Percentiles rank a stretch among this genome's conserved stretches.
Conservation (phyloP, 2,888 invertebrate species). For the Callyntrura guangdongensis region DNA sequence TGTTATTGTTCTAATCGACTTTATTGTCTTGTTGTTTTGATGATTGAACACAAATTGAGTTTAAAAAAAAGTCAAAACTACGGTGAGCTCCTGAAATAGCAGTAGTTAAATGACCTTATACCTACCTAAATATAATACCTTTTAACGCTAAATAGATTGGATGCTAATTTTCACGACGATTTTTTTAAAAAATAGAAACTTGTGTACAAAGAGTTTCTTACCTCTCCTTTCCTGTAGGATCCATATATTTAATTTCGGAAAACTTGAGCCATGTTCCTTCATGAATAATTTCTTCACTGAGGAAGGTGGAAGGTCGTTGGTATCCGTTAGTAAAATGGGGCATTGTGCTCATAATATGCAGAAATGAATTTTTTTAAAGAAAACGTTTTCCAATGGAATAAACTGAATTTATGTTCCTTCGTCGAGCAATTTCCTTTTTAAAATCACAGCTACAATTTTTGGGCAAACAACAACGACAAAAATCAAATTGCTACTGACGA, state of each 20-base stretch:
- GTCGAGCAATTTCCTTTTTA: background rate
- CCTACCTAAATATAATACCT: no score
- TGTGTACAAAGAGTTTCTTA: constrained; percentile 63
- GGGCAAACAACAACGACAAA: background rate
- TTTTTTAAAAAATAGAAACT: constrained; percentile 41
- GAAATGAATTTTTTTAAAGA: background rate
- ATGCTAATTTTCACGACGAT: background rate
- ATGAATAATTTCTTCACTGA: constrained; percentile 84
- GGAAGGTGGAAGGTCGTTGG: constrained; percentile 83
- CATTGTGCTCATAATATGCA: constrained; percentile 54
- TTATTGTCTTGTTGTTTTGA: no score
- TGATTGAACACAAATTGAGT: no score
- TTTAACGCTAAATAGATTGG: no score
- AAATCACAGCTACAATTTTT: background rate
- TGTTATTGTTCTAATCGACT: no score
- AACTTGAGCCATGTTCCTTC: constrained; percentile 85
- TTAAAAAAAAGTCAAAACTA: no score
- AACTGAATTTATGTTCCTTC: background rate
- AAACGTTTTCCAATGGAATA: background rate
- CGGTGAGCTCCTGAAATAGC: no score
- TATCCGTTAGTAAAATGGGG: constrained; percentile 81
- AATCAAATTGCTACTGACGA: background rate
- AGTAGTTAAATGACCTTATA: no score
- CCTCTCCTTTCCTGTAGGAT: constrained; percentile 85
- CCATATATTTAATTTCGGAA: constrained; percentile 85